These are phyloP conservation scores for Lasioglossum zephyrum DNA, from an alignment of 2,888 invertebrate species.

Conservation along the genomic window DNA sequence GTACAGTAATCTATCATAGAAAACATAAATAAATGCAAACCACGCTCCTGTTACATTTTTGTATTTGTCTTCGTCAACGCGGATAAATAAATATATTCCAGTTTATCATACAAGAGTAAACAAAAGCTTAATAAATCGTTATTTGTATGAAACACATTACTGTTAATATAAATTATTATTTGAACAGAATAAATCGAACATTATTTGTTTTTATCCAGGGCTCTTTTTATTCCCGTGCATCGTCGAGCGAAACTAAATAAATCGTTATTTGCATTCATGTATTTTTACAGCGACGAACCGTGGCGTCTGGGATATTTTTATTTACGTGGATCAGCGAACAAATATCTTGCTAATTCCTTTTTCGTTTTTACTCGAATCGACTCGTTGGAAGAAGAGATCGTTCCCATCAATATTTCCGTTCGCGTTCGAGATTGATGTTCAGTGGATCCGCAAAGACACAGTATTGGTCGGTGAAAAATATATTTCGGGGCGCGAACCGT, in stretches of 20 bases:
- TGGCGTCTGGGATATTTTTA: slow-evolving; percentile 5
- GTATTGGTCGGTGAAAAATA: slow-evolving; percentile 55
- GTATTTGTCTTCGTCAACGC: neutral
- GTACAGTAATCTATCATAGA: neutral
- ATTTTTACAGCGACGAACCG: neutral
- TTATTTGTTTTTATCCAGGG: neutral
- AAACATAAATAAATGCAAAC: neutral
- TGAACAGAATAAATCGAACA: neutral
- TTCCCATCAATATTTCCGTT: slow-evolving; percentile 29
- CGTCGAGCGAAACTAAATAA: neutral
- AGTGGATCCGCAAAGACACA: slow-evolving; percentile 29
- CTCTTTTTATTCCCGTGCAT: neutral
- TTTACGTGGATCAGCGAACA: neutral
- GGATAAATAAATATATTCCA: neutral
- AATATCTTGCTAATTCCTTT: neutral
- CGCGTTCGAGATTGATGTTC: slow-evolving; percentile 22
- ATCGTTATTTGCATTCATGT: neutral
- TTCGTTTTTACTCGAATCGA: neutral
- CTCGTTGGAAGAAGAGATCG: neutral
- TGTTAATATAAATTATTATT: neutral
- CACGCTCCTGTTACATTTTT: neutral
- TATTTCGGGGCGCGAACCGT: slow-evolving; percentile 56
- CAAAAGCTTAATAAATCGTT: neutral
- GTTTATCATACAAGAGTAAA: neutral
- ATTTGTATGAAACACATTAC: neutral